A percentile compares a stretch with the other conserved stretches of the same genome.
These are phyloP conservation scores for Leptinotarsa undecemlineata DNA, from an alignment of 1,140 invertebrate genomes.

Conservation along the genomic window DNA sequence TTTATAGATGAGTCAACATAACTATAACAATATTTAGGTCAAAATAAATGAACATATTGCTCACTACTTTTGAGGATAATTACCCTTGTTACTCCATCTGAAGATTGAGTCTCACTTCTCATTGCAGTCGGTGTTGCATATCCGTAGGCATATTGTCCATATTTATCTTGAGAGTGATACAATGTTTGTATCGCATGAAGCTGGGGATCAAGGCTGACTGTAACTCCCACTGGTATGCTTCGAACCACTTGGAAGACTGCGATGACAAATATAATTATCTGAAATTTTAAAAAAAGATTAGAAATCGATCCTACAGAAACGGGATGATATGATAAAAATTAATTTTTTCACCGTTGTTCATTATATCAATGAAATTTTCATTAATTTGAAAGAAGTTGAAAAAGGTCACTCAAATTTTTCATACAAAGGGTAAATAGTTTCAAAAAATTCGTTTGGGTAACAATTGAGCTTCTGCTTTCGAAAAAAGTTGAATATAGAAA, in stretches of 20 bases:
- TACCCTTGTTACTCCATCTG: constrained; percentile 69
- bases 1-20: too few species aligned
- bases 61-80: constrained; percentile 28
- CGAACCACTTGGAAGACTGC: background rate
- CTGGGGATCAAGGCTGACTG: constrained; percentile 29
- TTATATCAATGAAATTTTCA: too few species aligned
- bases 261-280: background rate
- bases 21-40: too few species aligned
- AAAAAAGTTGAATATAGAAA: too few species aligned
- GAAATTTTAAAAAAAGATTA: background rate
- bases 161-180: constrained; percentile 65
- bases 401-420: too few species aligned
- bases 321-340: too few species aligned
- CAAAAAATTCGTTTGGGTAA: too few species aligned
- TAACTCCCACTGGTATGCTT: background rate
- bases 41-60: too few species aligned
- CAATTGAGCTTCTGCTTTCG: too few species aligned
- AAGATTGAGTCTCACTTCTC: constrained; percentile 66
- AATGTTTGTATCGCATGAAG: constrained; percentile 55
- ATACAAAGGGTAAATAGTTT: too few species aligned
- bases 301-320: background rate
- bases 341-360: too few species aligned
- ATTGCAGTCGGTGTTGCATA: constrained; percentile 68
- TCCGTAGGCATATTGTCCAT: constrained; percentile 69
- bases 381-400: too few species aligned